Conservation (phyloP, 2,113 vertebrate species). For the Panthera uncia region DNA sequence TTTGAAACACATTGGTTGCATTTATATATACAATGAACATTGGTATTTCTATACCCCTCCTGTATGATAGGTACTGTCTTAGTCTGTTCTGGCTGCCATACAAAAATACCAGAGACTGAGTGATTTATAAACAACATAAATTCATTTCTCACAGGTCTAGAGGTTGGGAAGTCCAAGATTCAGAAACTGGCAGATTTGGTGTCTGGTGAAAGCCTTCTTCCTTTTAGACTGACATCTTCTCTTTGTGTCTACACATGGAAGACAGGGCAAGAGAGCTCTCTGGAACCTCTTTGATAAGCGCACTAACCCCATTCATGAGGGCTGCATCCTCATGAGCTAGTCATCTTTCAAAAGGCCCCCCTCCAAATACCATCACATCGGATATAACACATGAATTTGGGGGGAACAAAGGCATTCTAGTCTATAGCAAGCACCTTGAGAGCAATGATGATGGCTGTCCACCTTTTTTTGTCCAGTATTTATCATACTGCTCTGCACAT, state of each 20-base stretch:
- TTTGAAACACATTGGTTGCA: neutral
- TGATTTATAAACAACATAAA: neutral
- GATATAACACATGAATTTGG: neutral
- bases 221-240: neutral
- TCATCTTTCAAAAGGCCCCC: no score
- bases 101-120: neutral
- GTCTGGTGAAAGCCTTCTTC: neutral
- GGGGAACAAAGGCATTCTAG: neutral
- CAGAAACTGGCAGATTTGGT: neutral
- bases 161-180: no score
- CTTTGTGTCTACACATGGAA: neutral
- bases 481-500: neutral
- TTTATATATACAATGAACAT: neutral
- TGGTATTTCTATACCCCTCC: neutral
- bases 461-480: neutral
- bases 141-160: no score
- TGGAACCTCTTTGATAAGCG: neutral
- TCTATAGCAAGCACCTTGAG: neutral
- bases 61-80: neutral
- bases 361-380: neutral
- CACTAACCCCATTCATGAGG: neutral
- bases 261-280: neutral
- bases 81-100: neutral
- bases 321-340: no score
- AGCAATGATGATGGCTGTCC: neutral